A percentile compares a stretch with the other conserved stretches of the same genome.
phyloP scores from a whole-genome alignment of 2,113 vertebrate genomes.

The Cyanoliseus patagonus region DNA sequence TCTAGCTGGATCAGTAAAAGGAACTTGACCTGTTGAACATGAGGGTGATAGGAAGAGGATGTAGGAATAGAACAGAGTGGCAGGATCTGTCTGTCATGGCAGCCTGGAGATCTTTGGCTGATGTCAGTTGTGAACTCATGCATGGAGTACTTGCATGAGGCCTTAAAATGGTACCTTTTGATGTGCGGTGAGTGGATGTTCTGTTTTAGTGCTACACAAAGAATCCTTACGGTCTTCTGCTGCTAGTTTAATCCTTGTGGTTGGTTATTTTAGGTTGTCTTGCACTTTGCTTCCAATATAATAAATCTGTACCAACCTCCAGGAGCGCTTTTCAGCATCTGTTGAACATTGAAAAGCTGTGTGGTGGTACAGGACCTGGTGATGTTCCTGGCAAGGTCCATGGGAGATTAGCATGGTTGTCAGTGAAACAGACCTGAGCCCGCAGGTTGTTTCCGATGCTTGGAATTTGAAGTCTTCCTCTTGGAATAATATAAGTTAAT shows the following conservation, averaged over 20 bases:
- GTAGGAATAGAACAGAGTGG: not conserved
- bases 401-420: fast-evolving
- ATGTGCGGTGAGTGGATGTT: fast-evolving
- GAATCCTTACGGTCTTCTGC: not conserved
- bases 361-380: not conserved
- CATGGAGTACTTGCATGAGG: no score
- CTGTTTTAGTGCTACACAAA: not conserved
- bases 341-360: fast-evolving
- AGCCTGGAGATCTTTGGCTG: fast-evolving
- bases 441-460: fast-evolving
- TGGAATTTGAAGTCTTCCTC: not conserved
- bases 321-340: not conserved
- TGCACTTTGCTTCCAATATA: not conserved
- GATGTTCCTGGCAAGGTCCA: not conserved
- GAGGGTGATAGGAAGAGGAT: not conserved
- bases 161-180: not conserved
- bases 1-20: not conserved
- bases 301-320: not conserved
- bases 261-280: not conserved
- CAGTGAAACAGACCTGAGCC: not conserved
- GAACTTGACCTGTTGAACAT: not conserved
- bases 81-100: not conserved
- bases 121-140: fast-evolving
- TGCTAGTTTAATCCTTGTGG: not conserved
- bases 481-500: not conserved